Conservation (phyloP, 2,797 vertebrate genomes). For the Hephaestus fuliginosus region DNA sequence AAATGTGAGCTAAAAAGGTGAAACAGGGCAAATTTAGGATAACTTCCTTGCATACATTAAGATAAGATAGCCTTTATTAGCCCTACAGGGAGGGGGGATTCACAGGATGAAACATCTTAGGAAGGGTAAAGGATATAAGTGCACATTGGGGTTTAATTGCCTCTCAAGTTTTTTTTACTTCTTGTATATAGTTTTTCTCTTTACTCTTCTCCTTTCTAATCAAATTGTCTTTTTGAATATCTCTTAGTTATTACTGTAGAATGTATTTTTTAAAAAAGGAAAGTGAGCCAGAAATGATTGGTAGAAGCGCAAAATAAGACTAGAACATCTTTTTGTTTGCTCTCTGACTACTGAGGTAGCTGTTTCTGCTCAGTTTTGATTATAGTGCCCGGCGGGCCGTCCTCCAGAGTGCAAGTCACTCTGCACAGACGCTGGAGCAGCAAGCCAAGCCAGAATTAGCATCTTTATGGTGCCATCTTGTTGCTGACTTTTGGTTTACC, state of each 20-base stretch:
- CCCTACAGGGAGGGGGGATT: too few species aligned
- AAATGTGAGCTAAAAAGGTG: not conserved
- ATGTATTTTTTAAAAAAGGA: not conserved
- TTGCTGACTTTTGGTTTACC: slow-evolving; percentile 27
- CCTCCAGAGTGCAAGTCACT: slow-evolving; percentile 36
- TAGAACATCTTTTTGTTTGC: slow-evolving; percentile 1
- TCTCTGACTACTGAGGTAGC: not conserved
- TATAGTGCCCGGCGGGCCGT: slow-evolving; percentile 17
- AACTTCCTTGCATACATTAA: not conserved
- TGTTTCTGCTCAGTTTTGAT: slow-evolving; percentile 16
- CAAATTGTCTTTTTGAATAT: not conserved
- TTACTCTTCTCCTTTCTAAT: too few species aligned
- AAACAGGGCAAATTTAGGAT: not conserved
- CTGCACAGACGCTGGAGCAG: slow-evolving; percentile 24
- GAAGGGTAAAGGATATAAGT: too few species aligned
- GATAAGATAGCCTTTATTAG: too few species aligned
- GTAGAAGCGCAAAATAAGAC: not conserved
- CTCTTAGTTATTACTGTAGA: not conserved
- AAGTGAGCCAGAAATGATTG: not conserved
- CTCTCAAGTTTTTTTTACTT: too few species aligned
- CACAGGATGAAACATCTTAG: too few species aligned
- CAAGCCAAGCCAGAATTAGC: slow-evolving; percentile 24
- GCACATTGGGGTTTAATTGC: too few species aligned
- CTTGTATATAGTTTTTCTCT: too few species aligned
- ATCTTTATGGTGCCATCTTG: slow-evolving; percentile 29